A percentile compares a stretch with the other conserved stretches of the same genome.
These are phyloP conservation scores for Calonectris borealis DNA, from an alignment of 2,113 vertebrate genomes.

Conservation along the genomic window DNA sequence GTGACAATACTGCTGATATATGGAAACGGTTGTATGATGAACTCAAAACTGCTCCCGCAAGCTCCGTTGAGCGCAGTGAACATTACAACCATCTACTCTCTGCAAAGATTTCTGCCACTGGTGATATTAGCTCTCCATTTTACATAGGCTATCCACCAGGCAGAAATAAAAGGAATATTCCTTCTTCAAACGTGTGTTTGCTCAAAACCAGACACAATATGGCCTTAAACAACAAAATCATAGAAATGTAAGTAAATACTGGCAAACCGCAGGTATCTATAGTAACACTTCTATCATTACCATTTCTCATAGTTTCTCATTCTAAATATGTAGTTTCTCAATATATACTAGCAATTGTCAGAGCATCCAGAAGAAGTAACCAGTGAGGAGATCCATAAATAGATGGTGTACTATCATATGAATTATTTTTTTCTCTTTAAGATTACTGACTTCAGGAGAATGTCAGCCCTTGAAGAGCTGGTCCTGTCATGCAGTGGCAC, in stretches of 20 bases:
- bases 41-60: not conserved
- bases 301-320: not conserved
- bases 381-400: not conserved
- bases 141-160: not conserved
- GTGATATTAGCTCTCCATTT: not conserved
- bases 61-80: not conserved
- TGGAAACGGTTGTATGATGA: not conserved
- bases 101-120: not conserved
- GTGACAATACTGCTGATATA: not conserved
- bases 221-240: not conserved
- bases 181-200: not conserved
- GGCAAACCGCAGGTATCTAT: not conserved
- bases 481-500: conserved; percentile 78
- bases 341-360: not conserved
- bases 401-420: not conserved
- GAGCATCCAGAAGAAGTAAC: not conserved
- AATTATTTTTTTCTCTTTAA: conserved; percentile 45
- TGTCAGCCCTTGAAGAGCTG: conserved; percentile 79
- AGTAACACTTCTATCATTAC: not conserved
- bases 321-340: not conserved
- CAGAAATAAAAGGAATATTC: not conserved
- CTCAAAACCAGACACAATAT: not conserved
- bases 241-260: not conserved
- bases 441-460: conserved; percentile 70
- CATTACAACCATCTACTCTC: not conserved